Evolutionary conservation across 2,888 invertebrate species (phyloP).

Genomic region (Idaea dimidiata): DNA sequence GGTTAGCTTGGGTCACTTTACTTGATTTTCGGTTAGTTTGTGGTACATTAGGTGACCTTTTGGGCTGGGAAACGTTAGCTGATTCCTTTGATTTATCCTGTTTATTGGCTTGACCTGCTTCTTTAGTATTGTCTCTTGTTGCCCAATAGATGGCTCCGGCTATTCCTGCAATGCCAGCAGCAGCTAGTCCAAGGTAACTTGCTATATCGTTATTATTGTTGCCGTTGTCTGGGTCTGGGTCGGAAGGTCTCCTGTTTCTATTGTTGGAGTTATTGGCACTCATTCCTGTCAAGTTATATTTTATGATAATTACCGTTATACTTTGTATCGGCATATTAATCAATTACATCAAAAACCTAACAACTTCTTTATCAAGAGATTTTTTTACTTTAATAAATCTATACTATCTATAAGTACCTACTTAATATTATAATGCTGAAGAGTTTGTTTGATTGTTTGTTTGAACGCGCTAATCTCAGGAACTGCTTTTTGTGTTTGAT

Average conservation of each 20-base stretch:
- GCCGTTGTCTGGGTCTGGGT: not conserved
- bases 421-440: no score
- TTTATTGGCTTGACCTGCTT: not conserved
- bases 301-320: not conserved
- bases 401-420: no score
- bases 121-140: conserved; percentile 11
- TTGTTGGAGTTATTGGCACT: not conserved
- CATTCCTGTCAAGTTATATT: not conserved
- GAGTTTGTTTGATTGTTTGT: no score
- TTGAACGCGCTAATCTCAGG: no score
- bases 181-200: conserved; percentile 5
- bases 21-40: not conserved
- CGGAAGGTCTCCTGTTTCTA: not conserved
- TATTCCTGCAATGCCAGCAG: conserved; percentile 21
- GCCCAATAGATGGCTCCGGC: conserved; percentile 26
- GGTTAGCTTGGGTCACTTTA: not conserved
- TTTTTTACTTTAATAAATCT: no score
- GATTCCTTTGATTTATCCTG: not conserved
- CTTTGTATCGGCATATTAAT: no score
- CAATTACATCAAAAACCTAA: no score
- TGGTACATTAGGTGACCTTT: not conserved
- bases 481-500: no score
- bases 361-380: no score
- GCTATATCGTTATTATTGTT: not conserved
- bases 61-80: not conserved